A percentile compares a stretch with the other conserved stretches of the same genome.
Conservation (phyloP, 2,113 vertebrate species). For the Hippocampus zosterae region DNA sequence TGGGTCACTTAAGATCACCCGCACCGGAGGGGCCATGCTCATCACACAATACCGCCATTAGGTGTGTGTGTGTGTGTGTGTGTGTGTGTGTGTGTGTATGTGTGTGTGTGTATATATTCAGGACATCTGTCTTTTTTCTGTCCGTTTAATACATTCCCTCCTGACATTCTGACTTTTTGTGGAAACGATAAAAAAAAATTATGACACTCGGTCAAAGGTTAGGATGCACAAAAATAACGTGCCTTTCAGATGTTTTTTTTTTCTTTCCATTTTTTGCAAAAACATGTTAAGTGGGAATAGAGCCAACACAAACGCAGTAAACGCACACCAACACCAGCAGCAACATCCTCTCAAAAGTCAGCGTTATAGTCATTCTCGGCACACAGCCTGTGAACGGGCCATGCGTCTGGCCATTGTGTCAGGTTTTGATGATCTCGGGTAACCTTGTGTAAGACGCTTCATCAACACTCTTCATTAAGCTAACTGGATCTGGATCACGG, state of each 20-base stretch:
- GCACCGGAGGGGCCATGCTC: conserved; percentile 48
- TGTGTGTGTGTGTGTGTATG: conserved; percentile 31
- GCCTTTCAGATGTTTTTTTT: no score
- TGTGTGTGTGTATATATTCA: conserved; percentile 32
- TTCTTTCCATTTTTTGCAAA: no score
- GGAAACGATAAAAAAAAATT: conserved; percentile 39
- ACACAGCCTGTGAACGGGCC: background rate
- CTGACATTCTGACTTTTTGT: background rate
- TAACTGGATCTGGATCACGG: background rate
- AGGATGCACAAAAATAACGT: background rate
- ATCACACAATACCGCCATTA: conserved; percentile 42
- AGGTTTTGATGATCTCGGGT: background rate
- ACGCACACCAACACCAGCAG: background rate
- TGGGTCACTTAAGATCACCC: conserved; percentile 60
- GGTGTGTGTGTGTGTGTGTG: conserved; percentile 23
- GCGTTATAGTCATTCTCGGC: background rate
- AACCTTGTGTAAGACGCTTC: background rate
- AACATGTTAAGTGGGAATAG: background rate
- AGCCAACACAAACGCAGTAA: background rate
- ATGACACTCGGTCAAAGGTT: background rate
- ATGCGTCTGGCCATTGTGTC: background rate
- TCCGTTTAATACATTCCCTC: conserved; percentile 45
- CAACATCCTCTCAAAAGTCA: background rate
- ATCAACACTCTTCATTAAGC: no score
- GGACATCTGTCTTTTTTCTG: conserved; percentile 36